Evolutionary conservation across 2,888 invertebrate genomes (phyloP).

Genomic region (Epirrita christyi): DNA sequence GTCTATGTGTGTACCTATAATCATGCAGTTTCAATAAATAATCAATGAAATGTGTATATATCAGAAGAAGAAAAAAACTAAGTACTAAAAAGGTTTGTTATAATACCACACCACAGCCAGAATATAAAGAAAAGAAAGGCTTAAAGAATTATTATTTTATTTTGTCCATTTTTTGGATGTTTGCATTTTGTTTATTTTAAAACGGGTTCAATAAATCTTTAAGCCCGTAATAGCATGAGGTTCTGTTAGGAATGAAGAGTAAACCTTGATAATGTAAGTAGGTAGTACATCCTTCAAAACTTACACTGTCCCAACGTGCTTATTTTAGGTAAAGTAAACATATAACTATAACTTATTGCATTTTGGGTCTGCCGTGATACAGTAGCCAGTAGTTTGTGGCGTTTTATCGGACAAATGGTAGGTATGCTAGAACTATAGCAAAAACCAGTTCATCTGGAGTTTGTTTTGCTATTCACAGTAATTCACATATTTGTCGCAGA

Average conservation of each 20-base stretch:
- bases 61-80: constrained; percentile 5
- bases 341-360: constrained; percentile 49
- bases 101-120: constrained; percentile 24
- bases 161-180: constrained; percentile 21
- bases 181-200: constrained; percentile 3
- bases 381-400: constrained; percentile 81
- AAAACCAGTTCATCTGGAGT: constrained; percentile 83
- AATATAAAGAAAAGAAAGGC: constrained; percentile 18
- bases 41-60: constrained; percentile 3
- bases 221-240: constrained; percentile 27
- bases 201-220: constrained; percentile 23
- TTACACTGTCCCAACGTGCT: constrained; percentile 45
- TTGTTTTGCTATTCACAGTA: constrained; percentile 80
- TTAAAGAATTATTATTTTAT: constrained; percentile 21
- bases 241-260: constrained; percentile 16
- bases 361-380: constrained; percentile 80
- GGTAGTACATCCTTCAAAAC: constrained; percentile 31
- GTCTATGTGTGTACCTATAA: not conserved
- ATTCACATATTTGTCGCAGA: constrained; percentile 59
- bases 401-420: constrained; percentile 84
- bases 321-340: constrained; percentile 40
- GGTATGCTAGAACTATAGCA: constrained; percentile 70
- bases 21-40: constrained; percentile 6
- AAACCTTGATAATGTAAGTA: constrained; percentile 9
- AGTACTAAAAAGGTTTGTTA: not conserved